A percentile compares a stretch with the other conserved stretches of the same genome.
Evolutionary conservation across 2,113 vertebrate species (phyloP).

Genomic region (Rostratula benghalensis): DNA sequence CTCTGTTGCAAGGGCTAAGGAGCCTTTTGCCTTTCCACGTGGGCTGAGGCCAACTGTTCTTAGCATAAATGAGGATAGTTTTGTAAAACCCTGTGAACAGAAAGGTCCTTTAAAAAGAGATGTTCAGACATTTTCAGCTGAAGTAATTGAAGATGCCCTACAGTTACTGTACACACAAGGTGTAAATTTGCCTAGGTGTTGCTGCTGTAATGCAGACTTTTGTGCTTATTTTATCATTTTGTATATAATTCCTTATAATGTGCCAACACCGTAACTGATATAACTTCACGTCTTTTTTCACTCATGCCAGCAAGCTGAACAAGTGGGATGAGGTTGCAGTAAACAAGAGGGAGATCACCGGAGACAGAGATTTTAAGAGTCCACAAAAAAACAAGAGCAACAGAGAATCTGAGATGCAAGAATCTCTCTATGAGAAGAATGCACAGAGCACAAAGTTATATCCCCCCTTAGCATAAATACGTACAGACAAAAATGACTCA

Average conservation of each 20-base stretch:
- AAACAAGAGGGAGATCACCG: conserved; percentile 17
- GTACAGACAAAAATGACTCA: conserved; percentile 51
- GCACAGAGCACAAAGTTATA: background rate
- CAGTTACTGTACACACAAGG: background rate
- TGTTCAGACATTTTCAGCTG: background rate
- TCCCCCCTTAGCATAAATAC: background rate
- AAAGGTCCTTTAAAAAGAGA: background rate
- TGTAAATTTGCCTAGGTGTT: conserved; percentile 16
- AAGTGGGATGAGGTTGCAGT: conserved; percentile 20
- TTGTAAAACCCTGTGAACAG: background rate
- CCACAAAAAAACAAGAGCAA: conserved; percentile 15
- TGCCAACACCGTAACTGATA: background rate
- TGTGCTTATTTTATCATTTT: conserved; percentile 26
- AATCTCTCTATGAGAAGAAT: background rate
- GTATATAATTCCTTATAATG: background rate
- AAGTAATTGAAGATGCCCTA: background rate
- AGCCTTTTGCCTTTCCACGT: background rate
- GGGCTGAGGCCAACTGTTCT: background rate
- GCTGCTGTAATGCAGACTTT: background rate
- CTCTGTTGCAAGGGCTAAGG: background rate
- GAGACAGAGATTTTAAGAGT: background rate
- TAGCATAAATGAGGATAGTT: background rate
- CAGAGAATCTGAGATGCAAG: background rate
- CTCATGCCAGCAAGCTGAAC: background rate
- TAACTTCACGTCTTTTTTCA: background rate